Base-by-base conservation (phyloP, 2,797 vertebrate species). In the Syngnathus rostellatus region DNA sequence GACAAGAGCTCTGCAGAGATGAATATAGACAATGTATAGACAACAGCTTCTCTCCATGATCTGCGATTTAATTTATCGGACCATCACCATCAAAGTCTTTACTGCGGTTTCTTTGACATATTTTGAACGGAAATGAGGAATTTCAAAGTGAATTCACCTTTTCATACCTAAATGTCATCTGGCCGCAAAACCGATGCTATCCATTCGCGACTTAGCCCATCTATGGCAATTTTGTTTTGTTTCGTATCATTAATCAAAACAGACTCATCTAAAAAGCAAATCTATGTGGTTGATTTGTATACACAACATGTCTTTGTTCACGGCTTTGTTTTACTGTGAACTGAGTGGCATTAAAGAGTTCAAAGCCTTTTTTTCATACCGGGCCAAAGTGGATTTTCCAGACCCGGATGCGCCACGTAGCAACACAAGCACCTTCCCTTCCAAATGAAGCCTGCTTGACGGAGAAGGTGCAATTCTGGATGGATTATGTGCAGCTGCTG, bases 391-490 rank as follows among this genome's bases (percentile, higher is more conserved):
- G 11, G 94, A 92, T 90, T 99, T 99, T 78, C 97, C 97, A 72
- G 94, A 97, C 85, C 97, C 97, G 0, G 97, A 95, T 76, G 95
- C 93, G 5, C 97, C 97, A 86, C 97, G 94, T 64, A 99, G 91
- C 81, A 99, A 86, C 76, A 99, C 90, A 50, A 99, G 91, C 48
- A 96, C 90, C 73, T 88, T 92, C 71, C 94, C 94, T 71, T 92
- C 73, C 31, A 95, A 83, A 73, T 25, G 84, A 46, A 89, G 75
- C 65, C 75, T 79, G 68, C 60, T 83, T 55, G 70, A 10, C 8
- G 43, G 63, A 8, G 19, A 8, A 2, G 79, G 63, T 37, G 61
- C 43, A 37, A 58, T 37, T 17, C 25, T 31, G 38, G 14, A 31
- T 16, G 55, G 55, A 58, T 58, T 58, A 45, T 68, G 78, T 8